Evolutionary conservation across 2,797 vertebrate genomes (phyloP).

Genomic region (Erithacus rubecula): DNA sequence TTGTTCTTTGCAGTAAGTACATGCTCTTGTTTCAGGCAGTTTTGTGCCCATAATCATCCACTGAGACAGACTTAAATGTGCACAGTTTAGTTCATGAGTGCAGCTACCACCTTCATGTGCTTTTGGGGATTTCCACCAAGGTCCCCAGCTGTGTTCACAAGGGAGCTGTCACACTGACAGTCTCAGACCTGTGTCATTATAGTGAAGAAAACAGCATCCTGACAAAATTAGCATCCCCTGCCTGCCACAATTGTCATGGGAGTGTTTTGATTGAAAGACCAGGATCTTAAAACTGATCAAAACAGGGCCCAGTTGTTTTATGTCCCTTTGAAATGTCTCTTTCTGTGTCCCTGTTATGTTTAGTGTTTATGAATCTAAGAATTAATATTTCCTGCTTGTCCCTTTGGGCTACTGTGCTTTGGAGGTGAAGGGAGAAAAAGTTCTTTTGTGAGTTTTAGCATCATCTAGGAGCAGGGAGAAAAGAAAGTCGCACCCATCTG

Average conservation of each 20-base stretch:
- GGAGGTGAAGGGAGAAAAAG: background rate
- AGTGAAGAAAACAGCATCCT: background rate
- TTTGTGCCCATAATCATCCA: background rate
- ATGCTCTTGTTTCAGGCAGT: background rate
- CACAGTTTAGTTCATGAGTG: background rate
- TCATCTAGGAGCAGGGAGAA: background rate
- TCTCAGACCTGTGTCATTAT: background rate
- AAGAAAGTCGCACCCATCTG: accelerated
- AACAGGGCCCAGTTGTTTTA: background rate
- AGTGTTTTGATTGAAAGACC: background rate
- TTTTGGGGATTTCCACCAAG: background rate
- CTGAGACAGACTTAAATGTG: background rate
- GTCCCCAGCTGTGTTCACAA: background rate
- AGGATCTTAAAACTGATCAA: background rate
- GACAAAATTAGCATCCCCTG: background rate
- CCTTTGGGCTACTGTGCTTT: background rate
- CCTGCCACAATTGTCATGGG: background rate
- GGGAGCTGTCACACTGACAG: background rate
- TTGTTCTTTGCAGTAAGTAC: background rate
- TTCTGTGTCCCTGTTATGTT: background rate
- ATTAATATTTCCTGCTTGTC: background rate
- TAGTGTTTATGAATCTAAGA: background rate
- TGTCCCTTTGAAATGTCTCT: background rate
- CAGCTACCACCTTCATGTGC: background rate
- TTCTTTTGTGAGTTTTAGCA: background rate